These are phyloP conservation scores for Montipora capricornis DNA, from an alignment of 64 coral and sea anemone species.

Conservation along the genomic window DNA sequence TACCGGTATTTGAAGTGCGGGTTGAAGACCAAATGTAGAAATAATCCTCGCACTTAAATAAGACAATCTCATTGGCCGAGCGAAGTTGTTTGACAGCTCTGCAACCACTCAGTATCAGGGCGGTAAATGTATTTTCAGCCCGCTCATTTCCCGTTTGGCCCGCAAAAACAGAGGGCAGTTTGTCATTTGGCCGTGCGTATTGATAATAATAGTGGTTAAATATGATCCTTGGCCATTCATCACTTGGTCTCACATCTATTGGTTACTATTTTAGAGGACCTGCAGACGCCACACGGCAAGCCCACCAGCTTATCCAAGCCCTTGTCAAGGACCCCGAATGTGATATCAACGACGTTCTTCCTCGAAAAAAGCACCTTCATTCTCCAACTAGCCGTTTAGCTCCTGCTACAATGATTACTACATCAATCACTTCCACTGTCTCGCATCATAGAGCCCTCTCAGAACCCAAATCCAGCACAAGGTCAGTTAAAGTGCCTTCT, in stretches of 20 bases:
- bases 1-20: too few relatives aligned
- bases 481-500: background rate
- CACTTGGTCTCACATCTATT: background rate
- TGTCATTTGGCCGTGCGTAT: too few relatives aligned
- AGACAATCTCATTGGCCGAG: too few relatives aligned
- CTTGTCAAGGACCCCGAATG: constrained; percentile 98
- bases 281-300: constrained; percentile 93
- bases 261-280: constrained; percentile 73
- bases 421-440: constrained; percentile 59
- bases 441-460: constrained; percentile 40
- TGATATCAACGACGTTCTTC: constrained; percentile 98
- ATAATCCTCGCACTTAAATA: too few relatives aligned
- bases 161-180: too few relatives aligned
- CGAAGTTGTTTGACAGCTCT: too few relatives aligned
- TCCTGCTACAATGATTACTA: constrained; percentile 50
- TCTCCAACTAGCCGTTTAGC: constrained; percentile 57
- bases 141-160: too few relatives aligned
- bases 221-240: background rate
- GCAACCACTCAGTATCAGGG: too few relatives aligned
- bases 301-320: constrained; percentile 91
- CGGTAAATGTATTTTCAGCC: too few relatives aligned
- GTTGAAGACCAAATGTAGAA: too few relatives aligned
- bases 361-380: constrained; percentile 77
- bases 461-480: constrained; percentile 29
- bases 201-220: background rate